Base-by-base conservation (phyloP, 2,797 vertebrate genomes). In the Chelonia mydas region DNA sequence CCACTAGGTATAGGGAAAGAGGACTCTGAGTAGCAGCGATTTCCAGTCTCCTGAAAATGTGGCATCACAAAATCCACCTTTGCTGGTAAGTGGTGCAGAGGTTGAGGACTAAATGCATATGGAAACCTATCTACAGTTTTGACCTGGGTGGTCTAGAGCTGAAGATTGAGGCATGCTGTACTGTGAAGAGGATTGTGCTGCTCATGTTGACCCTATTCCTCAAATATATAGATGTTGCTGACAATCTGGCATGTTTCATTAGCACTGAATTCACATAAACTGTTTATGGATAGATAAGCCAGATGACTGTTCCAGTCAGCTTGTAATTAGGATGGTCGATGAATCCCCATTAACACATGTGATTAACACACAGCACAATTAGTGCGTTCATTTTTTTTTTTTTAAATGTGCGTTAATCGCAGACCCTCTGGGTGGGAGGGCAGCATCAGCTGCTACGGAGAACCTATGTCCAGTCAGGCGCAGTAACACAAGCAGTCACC, bases 211-310 rank as follows among this genome's bases (percentile, higher is more conserved):
- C 13, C 23, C 6, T 13, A 7, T 84, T 90, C 55, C 37, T 25
- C 5, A 81, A 81, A 8, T 25, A 49, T 92, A 1, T 84, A 78
- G 47, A 68, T 89, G 78, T 0, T 0, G 45, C 51, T 88, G 50
- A 19, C 25, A 57, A 47, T 90, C 51, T 2, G 5, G 19, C 16
- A 1, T 61, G 50, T 85, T 81, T 92, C 78, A 31, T 31, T 94
- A 0, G 55, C 9, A 13, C 31, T 82, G 80, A 86, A 89, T 89
- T 92, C 53, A 41, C 50, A 93, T 49, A 80, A 10, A 92, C 92
- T 97, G 94, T 96, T 96, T 96, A 94, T 93, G 92, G 88, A 28
- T 47, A 94, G 85, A 45, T 97, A 96, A 96, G 96, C 91, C 91
- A 77, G 84, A 87, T 95, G 89, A 91, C 86, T 86, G 11, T 82